Evolutionary conservation across 2,113 vertebrate species (phyloP), one percentile per base, ranked within the genome.

Genomic region (Pogona vitticeps): DNA sequence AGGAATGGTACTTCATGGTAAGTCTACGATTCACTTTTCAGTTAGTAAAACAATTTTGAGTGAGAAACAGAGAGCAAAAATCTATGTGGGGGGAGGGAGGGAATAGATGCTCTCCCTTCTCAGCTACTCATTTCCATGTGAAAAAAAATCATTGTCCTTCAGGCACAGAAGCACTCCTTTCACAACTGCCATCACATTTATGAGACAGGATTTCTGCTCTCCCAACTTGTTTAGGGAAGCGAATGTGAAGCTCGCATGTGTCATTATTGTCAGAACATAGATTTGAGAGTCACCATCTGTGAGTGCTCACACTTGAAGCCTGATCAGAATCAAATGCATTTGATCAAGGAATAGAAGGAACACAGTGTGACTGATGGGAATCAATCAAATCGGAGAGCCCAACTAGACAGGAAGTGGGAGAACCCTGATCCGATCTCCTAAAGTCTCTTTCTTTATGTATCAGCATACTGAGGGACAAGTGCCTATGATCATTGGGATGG

Each of bases 281-380:
- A 28, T 1, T 87, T 87, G 46, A 87, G 75, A 85, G 59, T 89
- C 36, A 76, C 79, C 6, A 14, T 67, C 46, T 40, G 80, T 21
- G 38, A 73, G 70, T 5, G 42, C 56, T 86, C 82, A 7, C 5
- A 91, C 18, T 81, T 89, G 83, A 90, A 93, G 86, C 76, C 75
- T 84, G 86, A 79, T 79, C 71, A 72, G 68, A 83, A 59, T 78
- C 67, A 21, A 52, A 23, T 68, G 6, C 12, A 80, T 84, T 90
- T 12, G 85, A 73, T 63, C 77, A 83, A 38, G 20, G 87, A 71
- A 21, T 84, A 85, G 88, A 89, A 21, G 38, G 42, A 88, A 84
- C n/a, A 65, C 84, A 80, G 52, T 13, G n/a, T 9, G 42, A 86
- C 18, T 70, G 26, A 77, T 52, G 13, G 12, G 79, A 26, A 65